These are phyloP conservation scores for Cantharis rustica DNA, from an alignment of 2,888 invertebrate genomes.

Conservation along the genomic window DNA sequence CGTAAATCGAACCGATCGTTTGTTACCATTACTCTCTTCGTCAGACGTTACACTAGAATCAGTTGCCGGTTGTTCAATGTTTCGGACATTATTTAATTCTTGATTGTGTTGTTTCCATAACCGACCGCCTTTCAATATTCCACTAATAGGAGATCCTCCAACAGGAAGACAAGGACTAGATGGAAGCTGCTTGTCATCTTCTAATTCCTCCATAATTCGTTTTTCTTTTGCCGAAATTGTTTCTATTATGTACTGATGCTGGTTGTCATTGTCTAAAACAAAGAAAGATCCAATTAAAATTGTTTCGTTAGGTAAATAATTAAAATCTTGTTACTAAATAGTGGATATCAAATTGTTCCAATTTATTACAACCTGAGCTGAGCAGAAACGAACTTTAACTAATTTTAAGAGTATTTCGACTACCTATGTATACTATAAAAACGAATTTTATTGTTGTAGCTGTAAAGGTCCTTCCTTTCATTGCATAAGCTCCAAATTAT, in stretches of 20 bases:
- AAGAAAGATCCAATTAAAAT: background rate
- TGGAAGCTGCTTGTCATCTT: slow-evolving; percentile 46
- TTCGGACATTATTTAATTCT: slow-evolving; percentile 33
- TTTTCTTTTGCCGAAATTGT: slow-evolving; percentile 70
- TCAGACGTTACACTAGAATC: slow-evolving; percentile 54
- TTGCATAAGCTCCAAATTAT: background rate
- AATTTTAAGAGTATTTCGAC: background rate
- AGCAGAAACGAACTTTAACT: background rate
- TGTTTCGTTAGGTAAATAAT: background rate
- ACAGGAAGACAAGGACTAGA: slow-evolving; percentile 35
- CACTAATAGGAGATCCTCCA: slow-evolving; percentile 64
- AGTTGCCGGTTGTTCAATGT: slow-evolving; percentile 27
- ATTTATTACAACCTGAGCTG: background rate
- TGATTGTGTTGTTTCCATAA: slow-evolving; percentile 66
- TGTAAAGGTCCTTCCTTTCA: too few relatives aligned
- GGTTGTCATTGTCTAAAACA: slow-evolving; percentile 39
- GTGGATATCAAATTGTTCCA: background rate
- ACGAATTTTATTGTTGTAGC: background rate
- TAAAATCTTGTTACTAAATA: background rate
- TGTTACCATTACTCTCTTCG: slow-evolving; percentile 61
- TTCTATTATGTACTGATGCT: slow-evolving; percentile 64
- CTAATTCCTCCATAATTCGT: slow-evolving; percentile 62
- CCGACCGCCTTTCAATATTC: slow-evolving; percentile 78
- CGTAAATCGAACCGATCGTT: slow-evolving; percentile 70
- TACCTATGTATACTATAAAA: background rate